Base-by-base conservation (phyloP, 2,888 invertebrate species). In the Drosophila mercatorum region DNA sequence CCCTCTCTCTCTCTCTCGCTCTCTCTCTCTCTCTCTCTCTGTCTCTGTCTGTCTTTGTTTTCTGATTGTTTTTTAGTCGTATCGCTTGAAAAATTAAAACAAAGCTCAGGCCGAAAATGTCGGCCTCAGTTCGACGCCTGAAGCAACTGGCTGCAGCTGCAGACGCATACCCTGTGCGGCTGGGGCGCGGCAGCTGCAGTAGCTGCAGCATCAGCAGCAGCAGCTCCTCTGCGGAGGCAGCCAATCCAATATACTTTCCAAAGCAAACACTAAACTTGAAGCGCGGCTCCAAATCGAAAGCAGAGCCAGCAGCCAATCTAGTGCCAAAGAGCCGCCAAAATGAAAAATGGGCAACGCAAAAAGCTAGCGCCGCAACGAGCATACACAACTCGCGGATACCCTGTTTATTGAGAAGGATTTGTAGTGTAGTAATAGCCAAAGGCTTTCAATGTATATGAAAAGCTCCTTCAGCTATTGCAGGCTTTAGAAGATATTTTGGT, bases 191-290 rank as follows among this genome's bases (percentile, higher is more conserved):
- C 4, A 28, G 2, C 11, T 5, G 22, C 10, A n/a, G 36, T 10
- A 26, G 5, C 36, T 38, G 17, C 17, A 17, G 17, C 17, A 17
- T 17, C 17, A 17, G 17, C 17, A 17, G 17, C 17, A n/a, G 36
- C 11, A 26, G 5, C 36, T 38, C 4, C 36, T 7, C 36, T 7
- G 31, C 41, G 52, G 51, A 63, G 64, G 46, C 43, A 71, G 83
- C 71, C 88, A 86, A 86, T 89, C 90, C 87, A 86, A 90, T 86
- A 86, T 85, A 89, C 88, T 86, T 83, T 86, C 83, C 72, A 88
- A 86, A 86, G 86, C 81, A 86, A 86, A 89, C 89, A 89, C 74
- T 74, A 65, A 78, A 75, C 78, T 85, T 83, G 81, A 88, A 83
- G 62, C 72, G 51, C 75, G 79, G 59, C 59, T 55, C 22, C 34